These are phyloP conservation scores for Schizothorax lantsangensis DNA, from an alignment of 2,797 vertebrate species.

Conservation along the genomic window DNA sequence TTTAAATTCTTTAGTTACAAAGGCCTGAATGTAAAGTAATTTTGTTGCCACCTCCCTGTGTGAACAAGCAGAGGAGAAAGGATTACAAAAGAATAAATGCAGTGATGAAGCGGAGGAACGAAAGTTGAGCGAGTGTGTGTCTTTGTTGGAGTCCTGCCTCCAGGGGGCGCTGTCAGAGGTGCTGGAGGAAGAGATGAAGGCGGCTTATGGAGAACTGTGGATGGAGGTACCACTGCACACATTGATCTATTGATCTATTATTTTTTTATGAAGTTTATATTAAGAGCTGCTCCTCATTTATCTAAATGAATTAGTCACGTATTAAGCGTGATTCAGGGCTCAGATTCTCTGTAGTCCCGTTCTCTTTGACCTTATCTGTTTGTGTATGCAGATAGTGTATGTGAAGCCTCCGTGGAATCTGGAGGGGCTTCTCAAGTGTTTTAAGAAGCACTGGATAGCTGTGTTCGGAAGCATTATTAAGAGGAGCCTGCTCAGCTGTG, in stretches of 20 bases:
- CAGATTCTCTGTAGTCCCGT: neutral
- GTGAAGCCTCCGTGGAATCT: slow-evolving; percentile 92
- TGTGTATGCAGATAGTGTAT: slow-evolving; percentile 81
- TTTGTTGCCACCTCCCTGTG: neutral
- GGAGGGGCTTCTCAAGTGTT: slow-evolving; percentile 83
- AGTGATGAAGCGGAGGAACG: neutral
- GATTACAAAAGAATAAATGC: neutral
- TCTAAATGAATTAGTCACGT: neutral
- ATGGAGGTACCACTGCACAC: slow-evolving; percentile 77
- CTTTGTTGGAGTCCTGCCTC: slow-evolving; percentile 82
- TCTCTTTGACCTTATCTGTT: neutral
- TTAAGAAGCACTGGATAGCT: slow-evolving; percentile 92
- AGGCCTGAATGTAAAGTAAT: neutral
- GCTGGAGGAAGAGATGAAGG: slow-evolving; percentile 92
- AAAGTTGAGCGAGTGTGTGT: slow-evolving; percentile 72
- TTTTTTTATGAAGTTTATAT: slow-evolving; percentile 8
- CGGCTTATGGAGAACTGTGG: slow-evolving; percentile 86
- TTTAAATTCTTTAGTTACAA: neutral
- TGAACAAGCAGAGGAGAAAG: neutral
- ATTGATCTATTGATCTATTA: neutral
- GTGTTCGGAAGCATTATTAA: slow-evolving; percentile 88
- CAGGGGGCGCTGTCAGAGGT: slow-evolving; percentile 84
- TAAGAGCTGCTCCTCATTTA: neutral
- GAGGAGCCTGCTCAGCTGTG: slow-evolving; percentile 74
- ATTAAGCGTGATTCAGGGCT: neutral